A percentile compares a stretch with the other conserved stretches of the same genome.
These are phyloP conservation scores for Rhizomys pruinosus DNA, from an alignment of 2,113 vertebrate species.

Conservation along the genomic window DNA sequence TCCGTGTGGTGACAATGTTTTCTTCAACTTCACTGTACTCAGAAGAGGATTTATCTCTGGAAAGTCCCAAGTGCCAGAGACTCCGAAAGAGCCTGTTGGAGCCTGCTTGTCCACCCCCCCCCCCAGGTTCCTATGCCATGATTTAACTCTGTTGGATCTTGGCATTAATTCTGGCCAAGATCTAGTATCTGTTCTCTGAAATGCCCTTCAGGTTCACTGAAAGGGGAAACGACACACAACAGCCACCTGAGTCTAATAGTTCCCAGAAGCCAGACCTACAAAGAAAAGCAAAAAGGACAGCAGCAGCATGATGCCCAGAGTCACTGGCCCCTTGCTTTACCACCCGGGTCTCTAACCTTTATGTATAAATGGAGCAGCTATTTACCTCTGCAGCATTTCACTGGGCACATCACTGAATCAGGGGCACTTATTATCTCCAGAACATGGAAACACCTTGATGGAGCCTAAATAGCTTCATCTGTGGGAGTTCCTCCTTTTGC, in stretches of 20 bases:
- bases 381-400: slow-evolving; percentile 41
- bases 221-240: slow-evolving; percentile 57
- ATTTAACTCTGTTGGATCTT: slow-evolving; percentile 57
- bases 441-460: background rate
- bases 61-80: background rate
- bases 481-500: background rate
- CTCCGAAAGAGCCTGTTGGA: background rate
- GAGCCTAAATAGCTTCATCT: background rate
- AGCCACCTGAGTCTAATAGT: slow-evolving; percentile 35
- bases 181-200: slow-evolving; percentile 52
- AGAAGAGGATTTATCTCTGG: background rate
- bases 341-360: slow-evolving; percentile 59
- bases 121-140: slow-evolving; percentile 26
- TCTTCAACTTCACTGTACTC: background rate
- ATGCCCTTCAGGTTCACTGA: slow-evolving; percentile 62
- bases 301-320: slow-evolving; percentile 38
- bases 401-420: background rate
- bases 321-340: background rate
- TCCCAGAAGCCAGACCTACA: slow-evolving; percentile 50
- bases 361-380: background rate
- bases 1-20: background rate
- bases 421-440: background rate
- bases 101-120: slow-evolving; percentile 23
- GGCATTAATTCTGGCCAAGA: slow-evolving; percentile 47
- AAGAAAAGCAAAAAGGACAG: slow-evolving; percentile 57